phyloP scores from a whole-genome alignment of 2,797 vertebrate species.

The Falco columbarius region DNA sequence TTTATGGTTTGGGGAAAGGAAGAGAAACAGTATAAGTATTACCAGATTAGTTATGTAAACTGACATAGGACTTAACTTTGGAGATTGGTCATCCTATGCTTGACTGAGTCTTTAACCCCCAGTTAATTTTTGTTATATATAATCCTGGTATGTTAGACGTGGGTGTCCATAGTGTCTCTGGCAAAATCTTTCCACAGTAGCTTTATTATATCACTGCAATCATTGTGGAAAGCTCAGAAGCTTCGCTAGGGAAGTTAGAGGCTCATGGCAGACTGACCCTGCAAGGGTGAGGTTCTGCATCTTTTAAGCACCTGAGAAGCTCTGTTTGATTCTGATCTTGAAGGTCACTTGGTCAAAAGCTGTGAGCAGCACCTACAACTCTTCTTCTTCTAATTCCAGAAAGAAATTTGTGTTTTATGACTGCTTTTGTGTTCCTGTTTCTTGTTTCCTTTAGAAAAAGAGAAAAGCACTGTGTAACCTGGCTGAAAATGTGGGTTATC shows the following conservation, averaged over 20 bases:
- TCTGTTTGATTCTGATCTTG: background rate
- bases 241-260: background rate
- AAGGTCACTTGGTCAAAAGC: background rate
- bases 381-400: background rate
- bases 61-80: background rate
- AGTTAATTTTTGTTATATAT: background rate
- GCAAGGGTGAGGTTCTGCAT: background rate
- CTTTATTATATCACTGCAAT: background rate
- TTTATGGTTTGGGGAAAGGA: background rate
- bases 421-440: background rate
- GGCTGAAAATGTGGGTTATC: background rate
- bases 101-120: background rate
- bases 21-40: background rate
- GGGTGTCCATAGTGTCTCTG: background rate
- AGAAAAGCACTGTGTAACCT: background rate
- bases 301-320: background rate
- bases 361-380: background rate
- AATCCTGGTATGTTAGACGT: background rate
- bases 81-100: background rate
- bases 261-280: background rate
- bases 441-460: background rate
- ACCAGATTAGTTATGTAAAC: background rate
- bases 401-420: background rate
- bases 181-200: background rate
- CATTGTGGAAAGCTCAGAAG: background rate